These are phyloP conservation scores for Panthera tigris DNA, from an alignment of 2,113 vertebrate genomes.

Conservation along the genomic window DNA sequence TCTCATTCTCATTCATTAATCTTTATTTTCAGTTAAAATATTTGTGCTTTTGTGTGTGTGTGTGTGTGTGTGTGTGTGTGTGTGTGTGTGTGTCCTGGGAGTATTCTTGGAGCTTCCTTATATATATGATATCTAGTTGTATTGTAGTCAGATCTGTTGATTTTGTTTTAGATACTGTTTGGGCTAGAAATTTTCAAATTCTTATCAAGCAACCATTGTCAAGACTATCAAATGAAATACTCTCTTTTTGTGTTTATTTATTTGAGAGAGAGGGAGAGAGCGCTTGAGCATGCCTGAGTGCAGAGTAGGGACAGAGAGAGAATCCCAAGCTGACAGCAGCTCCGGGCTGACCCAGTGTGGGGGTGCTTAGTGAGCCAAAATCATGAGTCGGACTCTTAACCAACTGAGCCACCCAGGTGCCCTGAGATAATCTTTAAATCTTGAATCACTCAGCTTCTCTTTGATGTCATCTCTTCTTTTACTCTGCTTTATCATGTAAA, in stretches of 20 bases:
- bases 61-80: not conserved
- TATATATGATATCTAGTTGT: not conserved
- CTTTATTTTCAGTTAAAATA: not conserved
- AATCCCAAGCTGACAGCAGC: no score
- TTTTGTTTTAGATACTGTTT: conserved; percentile 1
- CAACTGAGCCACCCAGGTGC: no score
- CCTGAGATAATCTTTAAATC: not conserved
- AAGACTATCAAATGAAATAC: not conserved
- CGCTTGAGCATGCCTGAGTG: no score
- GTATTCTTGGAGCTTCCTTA: not conserved
- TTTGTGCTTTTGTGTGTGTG: not conserved
- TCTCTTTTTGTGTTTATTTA: not conserved
- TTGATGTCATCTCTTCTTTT: conserved; percentile 13
- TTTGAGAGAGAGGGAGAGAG: no score
- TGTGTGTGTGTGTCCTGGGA: not conserved
- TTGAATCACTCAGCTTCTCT: not conserved
- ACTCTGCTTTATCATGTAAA: not conserved
- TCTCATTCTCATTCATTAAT: not conserved
- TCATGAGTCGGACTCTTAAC: no score
- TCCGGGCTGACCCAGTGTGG: no score
- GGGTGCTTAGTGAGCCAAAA: no score
- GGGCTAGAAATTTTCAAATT: not conserved
- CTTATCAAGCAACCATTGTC: not conserved
- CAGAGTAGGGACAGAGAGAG: no score
- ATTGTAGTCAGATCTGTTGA: not conserved